Evolutionary conservation across 2,797 vertebrate genomes (phyloP), one percentile per base, ranked within the genome.

Genomic region (Myoxocephalus aenaeus): DNA sequence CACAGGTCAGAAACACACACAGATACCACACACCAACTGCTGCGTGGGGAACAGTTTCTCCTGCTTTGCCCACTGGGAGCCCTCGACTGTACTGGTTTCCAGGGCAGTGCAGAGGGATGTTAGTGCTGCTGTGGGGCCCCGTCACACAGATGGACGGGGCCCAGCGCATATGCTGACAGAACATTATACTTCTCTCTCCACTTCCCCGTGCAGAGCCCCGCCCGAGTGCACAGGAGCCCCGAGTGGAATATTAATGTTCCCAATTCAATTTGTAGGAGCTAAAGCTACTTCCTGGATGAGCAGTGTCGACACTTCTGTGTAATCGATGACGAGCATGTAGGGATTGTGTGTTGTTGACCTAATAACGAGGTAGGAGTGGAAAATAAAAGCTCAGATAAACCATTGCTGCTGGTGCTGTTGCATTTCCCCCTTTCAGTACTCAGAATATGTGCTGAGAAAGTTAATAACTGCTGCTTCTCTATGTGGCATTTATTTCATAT

Each of bases 161-260:
- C 87, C 77, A 61, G 81, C 69, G 17, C 91, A 94, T 91, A 89
- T 94, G 92, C 91, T 93, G 92, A 92, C 89, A 90, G 89, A 89
- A 91, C 89, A 92, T 92, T 90, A 86, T 81, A 83, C n/a, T 32
- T 83, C 79, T 82, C 86, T 84, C 86, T 87, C 73, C 86, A 83
- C 73, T 83, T 86, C 64, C 66, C 74, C 0, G 73, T 64, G 73
- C 59, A 73, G 78, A 89, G 83, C 82, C 81, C 79, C 42, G 69
- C 82, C 84, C 53, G 73, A 82, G 84, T 57, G 80, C 91, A 73
- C 73, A 68, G 76, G 85, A 81, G 80, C 89, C 90, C 77, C 77
- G 65, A 78, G 86, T 44, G 90, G 89, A 94, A 93, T 93, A 92
- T 92, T 87, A 92, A 93, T 85, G 87, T 83, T 93, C 91, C 92